A percentile compares a stretch with the other conserved stretches of the same genome.
These are phyloP conservation scores for Limenitis arthemis DNA, from an alignment of 2,888 invertebrate genomes.

Conservation along the genomic window DNA sequence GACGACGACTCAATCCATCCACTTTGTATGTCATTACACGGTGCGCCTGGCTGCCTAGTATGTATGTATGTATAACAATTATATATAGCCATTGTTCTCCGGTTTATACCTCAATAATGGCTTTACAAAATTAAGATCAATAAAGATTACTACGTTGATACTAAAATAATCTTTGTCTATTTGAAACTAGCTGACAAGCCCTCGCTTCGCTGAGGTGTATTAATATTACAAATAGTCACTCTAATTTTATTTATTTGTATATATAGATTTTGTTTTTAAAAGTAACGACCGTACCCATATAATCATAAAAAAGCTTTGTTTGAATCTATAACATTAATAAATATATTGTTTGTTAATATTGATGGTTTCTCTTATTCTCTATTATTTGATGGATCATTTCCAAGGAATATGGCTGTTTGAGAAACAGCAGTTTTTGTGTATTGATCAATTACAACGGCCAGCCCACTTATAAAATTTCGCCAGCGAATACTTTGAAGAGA, in stretches of 20 bases:
- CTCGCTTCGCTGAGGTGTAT: too few species aligned
- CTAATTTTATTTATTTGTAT: too few species aligned
- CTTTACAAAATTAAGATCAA: neutral
- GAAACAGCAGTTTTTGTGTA: conserved; percentile 30
- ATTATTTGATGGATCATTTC: conserved; percentile 22
- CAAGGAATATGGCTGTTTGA: conserved; percentile 15
- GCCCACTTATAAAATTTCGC: conserved; percentile 46
- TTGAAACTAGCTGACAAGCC: too few species aligned
- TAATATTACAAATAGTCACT: too few species aligned
- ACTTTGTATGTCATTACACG: conserved; percentile 31
- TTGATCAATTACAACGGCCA: conserved; percentile 55
- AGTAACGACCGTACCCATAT: too few species aligned
- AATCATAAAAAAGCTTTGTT: neutral
- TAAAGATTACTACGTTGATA: neutral
- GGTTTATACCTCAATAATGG: neutral
- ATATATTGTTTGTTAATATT: conserved; percentile 1
- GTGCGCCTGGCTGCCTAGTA: conserved; percentile 36
- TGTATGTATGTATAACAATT: neutral
- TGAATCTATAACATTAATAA: neutral
- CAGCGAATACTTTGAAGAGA: conserved; percentile 35
- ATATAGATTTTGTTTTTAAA: too few species aligned
- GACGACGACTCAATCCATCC: conserved; percentile 41
- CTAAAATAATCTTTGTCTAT: too few species aligned
- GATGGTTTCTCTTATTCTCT: conserved; percentile 1
- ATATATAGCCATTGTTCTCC: conserved; percentile 41